A percentile compares a stretch with the other conserved stretches of the same genome.
Conservation (phyloP, 2,888 invertebrate genomes). For the Minunthozetes semirufus region DNA sequence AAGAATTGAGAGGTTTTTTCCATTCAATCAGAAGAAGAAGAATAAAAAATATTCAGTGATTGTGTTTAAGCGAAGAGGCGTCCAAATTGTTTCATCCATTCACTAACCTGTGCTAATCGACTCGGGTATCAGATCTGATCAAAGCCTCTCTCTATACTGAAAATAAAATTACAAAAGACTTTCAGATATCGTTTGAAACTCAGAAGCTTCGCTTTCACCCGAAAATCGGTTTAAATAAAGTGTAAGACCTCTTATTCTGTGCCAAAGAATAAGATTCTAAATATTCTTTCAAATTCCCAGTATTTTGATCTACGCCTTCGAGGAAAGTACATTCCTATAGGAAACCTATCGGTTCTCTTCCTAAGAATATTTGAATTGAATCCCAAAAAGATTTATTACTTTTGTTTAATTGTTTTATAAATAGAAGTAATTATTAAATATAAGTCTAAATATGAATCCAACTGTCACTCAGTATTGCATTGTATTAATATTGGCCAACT, state of each 20-base stretch:
- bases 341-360: no score
- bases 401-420: not conserved
- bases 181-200: not conserved
- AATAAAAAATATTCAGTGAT: not conserved
- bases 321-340: no score
- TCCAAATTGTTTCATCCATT: not conserved
- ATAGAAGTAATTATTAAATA: not conserved
- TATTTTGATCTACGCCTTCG: no score
- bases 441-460: not conserved
- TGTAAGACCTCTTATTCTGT: not conserved
- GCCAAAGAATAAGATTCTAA: not conserved
- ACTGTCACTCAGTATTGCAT: not conserved
- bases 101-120: not conserved
- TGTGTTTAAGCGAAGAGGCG: slow-evolving; percentile 25
- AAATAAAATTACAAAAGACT: not conserved
- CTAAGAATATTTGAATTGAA: not conserved
- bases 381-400: not conserved
- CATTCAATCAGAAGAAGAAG: not conserved
- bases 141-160: not conserved
- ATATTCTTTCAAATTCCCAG: not conserved
- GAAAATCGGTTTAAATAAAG: not conserved
- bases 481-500: not conserved
- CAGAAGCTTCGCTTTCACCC: not conserved
- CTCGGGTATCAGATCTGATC: not conserved
- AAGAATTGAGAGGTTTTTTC: not conserved